Evolutionary conservation across 2,113 vertebrate species (phyloP).

Genomic region (Pandion haliaetus): DNA sequence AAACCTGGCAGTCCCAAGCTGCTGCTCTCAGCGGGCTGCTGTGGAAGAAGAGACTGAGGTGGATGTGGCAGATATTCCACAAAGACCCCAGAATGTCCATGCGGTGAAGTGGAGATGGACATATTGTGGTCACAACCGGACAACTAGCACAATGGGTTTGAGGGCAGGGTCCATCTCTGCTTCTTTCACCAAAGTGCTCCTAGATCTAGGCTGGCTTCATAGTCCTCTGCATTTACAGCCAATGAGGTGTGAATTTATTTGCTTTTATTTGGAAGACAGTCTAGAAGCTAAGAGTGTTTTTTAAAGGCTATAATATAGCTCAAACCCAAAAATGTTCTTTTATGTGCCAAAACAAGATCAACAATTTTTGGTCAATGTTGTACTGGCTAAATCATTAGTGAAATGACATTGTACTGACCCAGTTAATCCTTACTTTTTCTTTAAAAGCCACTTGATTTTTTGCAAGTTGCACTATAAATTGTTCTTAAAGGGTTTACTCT

Average conservation of each 20-base stretch:
- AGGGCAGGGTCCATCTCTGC: background rate
- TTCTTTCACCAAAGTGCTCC: background rate
- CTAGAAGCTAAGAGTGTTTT: conserved; percentile 4
- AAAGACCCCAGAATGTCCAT: background rate
- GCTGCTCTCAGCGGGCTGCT: background rate
- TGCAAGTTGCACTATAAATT: background rate
- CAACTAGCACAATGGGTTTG: background rate
- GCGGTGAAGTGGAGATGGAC: no score
- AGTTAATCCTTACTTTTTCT: conserved; percentile 22
- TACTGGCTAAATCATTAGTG: conserved; percentile 9
- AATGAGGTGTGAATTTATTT: background rate
- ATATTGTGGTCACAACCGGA: background rate
- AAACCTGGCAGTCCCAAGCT: background rate
- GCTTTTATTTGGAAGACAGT: background rate
- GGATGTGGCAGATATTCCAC: background rate
- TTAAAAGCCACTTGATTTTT: background rate
- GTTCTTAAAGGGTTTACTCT: conserved; percentile 8
- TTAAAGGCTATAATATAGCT: background rate
- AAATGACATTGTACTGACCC: background rate
- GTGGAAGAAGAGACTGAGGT: background rate
- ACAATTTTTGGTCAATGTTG: conserved; percentile 8
- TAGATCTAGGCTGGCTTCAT: background rate
- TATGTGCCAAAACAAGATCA: background rate
- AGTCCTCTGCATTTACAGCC: background rate
- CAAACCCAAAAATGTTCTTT: background rate